Evolutionary conservation across 2,797 vertebrate genomes (phyloP).

Genomic region (Anguilla obscura): DNA sequence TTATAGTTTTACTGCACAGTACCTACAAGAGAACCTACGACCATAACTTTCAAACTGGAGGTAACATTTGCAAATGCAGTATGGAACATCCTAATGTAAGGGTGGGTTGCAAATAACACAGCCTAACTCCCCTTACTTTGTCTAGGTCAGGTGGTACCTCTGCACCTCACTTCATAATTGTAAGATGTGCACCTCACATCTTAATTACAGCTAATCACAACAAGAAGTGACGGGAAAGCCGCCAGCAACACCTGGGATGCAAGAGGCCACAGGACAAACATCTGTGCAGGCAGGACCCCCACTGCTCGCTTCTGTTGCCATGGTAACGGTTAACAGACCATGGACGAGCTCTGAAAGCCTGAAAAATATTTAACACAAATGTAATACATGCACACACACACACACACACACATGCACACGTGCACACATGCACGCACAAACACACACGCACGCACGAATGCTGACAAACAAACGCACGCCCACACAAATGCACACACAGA

Average conservation of each 20-base stretch:
- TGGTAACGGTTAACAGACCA: constrained; percentile 27
- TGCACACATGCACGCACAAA: neutral
- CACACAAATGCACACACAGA: neutral
- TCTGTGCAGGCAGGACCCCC: neutral
- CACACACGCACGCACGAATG: neutral
- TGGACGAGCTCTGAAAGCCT: constrained; percentile 14
- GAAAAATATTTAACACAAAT: neutral
- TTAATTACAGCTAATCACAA: constrained; percentile 5
- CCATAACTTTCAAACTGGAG: neutral
- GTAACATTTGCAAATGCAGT: neutral
- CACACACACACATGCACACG: neutral
- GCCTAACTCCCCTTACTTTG: neutral
- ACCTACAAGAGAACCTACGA: neutral
- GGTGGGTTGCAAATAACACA: neutral
- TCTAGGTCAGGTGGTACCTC: neutral
- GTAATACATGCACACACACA: neutral
- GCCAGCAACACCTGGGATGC: constrained; percentile 21
- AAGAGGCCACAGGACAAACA: constrained; percentile 15
- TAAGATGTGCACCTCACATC: too few species aligned
- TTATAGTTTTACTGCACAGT: neutral
- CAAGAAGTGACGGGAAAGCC: neutral
- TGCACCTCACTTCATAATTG: neutral
- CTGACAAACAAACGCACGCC: neutral
- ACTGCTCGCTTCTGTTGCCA: constrained; percentile 24
- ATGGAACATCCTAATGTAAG: neutral